Percentiles rank a stretch among this genome's conserved stretches.
Conservation (phyloP, 2,888 invertebrate species). For the Lasioglossum marginatum region DNA sequence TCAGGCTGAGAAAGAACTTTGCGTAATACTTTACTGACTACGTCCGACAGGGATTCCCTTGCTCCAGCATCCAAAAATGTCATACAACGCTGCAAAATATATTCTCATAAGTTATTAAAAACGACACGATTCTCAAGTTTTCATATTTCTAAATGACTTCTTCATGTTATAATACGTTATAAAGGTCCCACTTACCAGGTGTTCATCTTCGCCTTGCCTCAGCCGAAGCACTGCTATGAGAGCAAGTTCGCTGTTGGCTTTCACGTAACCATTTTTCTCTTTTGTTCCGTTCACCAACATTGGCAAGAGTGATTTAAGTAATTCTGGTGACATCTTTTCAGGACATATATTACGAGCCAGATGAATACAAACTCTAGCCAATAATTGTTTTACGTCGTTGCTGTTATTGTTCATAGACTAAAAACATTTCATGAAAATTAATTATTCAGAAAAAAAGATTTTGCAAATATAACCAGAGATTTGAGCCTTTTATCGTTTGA, state of each 20-base stretch:
- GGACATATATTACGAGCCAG: slow-evolving; percentile 88
- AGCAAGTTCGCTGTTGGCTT: slow-evolving; percentile 97
- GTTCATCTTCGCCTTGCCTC: slow-evolving; percentile 89
- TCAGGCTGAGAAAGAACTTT: slow-evolving; percentile 91
- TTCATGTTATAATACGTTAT: not conserved
- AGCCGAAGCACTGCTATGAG: slow-evolving; percentile 94
- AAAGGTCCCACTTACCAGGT: slow-evolving; percentile 86
- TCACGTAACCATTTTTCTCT: slow-evolving; percentile 98
- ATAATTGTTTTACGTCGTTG: slow-evolving; percentile 97
- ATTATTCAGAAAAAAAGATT: not conserved
- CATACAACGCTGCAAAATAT: slow-evolving; percentile 88
- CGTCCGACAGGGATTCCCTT: slow-evolving; percentile 94
- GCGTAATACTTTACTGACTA: slow-evolving; percentile 94
- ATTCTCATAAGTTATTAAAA: slow-evolving; percentile 14
- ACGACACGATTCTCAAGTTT: not conserved
- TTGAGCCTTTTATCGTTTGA: not conserved
- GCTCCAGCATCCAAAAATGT: slow-evolving; percentile 93
- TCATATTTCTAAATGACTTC: not conserved
- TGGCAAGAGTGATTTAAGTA: slow-evolving; percentile 92
- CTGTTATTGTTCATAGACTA: slow-evolving; percentile 96
- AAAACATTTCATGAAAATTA: slow-evolving; percentile 13
- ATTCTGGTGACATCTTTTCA: slow-evolving; percentile 88
- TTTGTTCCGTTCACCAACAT: slow-evolving; percentile 99
- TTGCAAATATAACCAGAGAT: not conserved
- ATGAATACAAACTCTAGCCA: slow-evolving; percentile 92